phyloP scores from a whole-genome alignment of 2,113 vertebrate genomes.

The Anas platyrhynchos region DNA sequence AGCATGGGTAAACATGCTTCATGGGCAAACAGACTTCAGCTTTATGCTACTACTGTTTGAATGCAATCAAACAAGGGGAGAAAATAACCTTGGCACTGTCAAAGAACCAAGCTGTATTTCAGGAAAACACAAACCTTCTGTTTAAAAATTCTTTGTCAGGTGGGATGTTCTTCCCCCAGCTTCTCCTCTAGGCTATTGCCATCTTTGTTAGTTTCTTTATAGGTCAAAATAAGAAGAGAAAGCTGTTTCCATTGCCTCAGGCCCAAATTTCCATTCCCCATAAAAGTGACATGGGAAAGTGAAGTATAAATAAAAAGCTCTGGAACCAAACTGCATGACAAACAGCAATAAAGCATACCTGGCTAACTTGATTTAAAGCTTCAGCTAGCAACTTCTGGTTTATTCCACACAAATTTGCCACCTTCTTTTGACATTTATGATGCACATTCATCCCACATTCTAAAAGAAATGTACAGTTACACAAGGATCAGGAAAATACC shows the following conservation, averaged over 20 bases:
- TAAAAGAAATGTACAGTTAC: slow-evolving; percentile 53
- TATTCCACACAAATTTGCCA: slow-evolving; percentile 98
- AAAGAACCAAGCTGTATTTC: neutral
- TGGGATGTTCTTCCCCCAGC: neutral
- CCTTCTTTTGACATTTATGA: slow-evolving; percentile 96
- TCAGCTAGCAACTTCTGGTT: slow-evolving; percentile 98
- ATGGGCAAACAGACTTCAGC: neutral
- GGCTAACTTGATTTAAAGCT: slow-evolving; percentile 94
- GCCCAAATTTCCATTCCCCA: neutral
- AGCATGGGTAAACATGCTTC: neutral
- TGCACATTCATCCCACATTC: slow-evolving; percentile 97
- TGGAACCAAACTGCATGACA: neutral
- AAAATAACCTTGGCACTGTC: neutral
- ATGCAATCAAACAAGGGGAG: neutral
- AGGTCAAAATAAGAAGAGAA: neutral
- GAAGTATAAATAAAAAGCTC: neutral
- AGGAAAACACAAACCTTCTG: neutral
- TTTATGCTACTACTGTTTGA: neutral
- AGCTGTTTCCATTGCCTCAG: neutral
- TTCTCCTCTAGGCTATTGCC: neutral
- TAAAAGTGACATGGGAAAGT: neutral
- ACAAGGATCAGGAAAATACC: neutral
- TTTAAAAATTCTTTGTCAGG: neutral
- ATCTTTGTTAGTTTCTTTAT: neutral
- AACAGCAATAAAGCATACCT: slow-evolving; percentile 75